Evolutionary conservation across 1,140 invertebrate genomes (phyloP), one percentile per base, ranked within the genome.

Genomic region (Drosophila virilis): DNA sequence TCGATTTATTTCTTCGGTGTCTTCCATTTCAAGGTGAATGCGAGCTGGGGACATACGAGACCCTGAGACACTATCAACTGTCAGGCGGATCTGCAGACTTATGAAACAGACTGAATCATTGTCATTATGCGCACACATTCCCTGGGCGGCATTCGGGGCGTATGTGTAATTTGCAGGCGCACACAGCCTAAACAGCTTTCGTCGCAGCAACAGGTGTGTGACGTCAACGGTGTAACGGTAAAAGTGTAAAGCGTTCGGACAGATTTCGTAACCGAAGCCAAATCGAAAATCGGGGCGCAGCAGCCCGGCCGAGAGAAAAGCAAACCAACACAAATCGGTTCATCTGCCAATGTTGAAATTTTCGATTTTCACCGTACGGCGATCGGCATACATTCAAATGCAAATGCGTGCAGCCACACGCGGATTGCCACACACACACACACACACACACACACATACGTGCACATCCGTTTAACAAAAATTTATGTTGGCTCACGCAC

Each of bases 21-120:
- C 67, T 78, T 59, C 51, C 78, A 57, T 89, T 88, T 88, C 83
- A 88, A 88, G 83, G 83, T 88, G 83, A 88, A 88, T 88, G 80
- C 65, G 73, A 78, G 78, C 59, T 61, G 62, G 45, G 4, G 57
- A 72, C 66, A 81, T 69, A 32, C 69, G 60, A 71, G 69, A 82
- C 70, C 58, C 37, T 35, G 10, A 32, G 48, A 13, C 33, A 37
- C 33, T 35, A 54, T 54, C 51, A 54, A 54, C 33, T 54, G 51
- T 54, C 51, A 54, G 32, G 51, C 51, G 51, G 83, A 88, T 88
- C 76, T 89, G 66, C 35, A 28, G 61, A 13, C 82, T 86, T 82
- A 82, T 50, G 79, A 86, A 88, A 86, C 40, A 9, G 46, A 28
- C 77, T 80, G 84, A 83, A 77, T 88, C 83, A 89, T 80, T 61